A percentile compares a stretch with the other conserved stretches of the same genome.
Evolutionary conservation across 2,797 vertebrate species (phyloP).

Genomic region (Coreius guichenoti): DNA sequence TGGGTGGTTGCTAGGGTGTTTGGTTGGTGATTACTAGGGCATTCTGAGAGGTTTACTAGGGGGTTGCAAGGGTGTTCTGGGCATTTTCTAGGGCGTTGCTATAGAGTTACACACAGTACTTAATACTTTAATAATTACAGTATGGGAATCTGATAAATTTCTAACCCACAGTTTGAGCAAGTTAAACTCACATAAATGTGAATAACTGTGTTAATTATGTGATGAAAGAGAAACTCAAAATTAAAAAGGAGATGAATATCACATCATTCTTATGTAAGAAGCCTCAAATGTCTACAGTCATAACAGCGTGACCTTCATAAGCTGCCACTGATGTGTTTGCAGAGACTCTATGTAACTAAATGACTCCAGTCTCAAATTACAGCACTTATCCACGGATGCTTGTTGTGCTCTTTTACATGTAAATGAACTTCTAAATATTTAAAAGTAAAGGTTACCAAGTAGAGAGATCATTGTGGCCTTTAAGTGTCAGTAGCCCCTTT

Average conservation of each 20-base stretch:
- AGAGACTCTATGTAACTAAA: constrained; percentile 24
- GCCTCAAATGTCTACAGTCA: constrained; percentile 14
- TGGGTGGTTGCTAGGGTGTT: not conserved
- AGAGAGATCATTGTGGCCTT: constrained; percentile 54
- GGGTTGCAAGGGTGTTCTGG: not conserved
- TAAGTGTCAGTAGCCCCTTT: constrained; percentile 48
- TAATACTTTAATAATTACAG: not conserved
- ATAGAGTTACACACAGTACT: not conserved
- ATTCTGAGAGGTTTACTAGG: not conserved
- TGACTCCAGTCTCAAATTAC: constrained; percentile 29
- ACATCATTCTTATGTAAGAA: constrained; percentile 8
- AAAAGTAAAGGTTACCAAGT: constrained; percentile 59
- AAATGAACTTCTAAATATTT: constrained; percentile 54
- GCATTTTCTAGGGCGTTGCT: not conserved
- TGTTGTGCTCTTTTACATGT: constrained; percentile 45
- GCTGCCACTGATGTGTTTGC: constrained; percentile 16
- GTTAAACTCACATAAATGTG: not conserved
- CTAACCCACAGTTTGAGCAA: not conserved
- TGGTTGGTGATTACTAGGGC: not conserved
- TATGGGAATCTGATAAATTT: not conserved
- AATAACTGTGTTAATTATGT: not conserved
- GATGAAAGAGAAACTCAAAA: not conserved
- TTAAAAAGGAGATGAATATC: constrained; percentile 22
- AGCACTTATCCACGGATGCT: constrained; percentile 11
- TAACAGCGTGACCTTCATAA: constrained; percentile 28